Evolutionary conservation across 2,113 vertebrate species (phyloP), one percentile per base, ranked within the genome.

Genomic region (Lamprotornis superbus): DNA sequence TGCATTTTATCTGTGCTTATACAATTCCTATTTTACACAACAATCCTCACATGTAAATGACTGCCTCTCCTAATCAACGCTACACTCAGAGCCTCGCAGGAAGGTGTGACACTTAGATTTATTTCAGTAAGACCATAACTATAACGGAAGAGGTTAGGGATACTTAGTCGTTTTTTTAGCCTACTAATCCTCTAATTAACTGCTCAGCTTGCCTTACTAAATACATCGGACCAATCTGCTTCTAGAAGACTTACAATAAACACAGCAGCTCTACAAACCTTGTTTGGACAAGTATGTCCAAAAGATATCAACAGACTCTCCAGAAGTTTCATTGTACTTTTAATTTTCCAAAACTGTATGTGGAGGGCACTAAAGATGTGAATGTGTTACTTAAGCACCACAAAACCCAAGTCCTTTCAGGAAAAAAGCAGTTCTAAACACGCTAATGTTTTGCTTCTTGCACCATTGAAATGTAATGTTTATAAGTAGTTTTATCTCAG

Each of bases 121-220:
- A 69, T 69, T 95, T 94, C 79, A 77, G 16, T 55, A 95, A 90
- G 23, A 35, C 30, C 47, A 24, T 0, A 61, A 77, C 30, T 53
- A 3, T 15, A 89, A 76, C 0, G 0, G 56, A 93, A 70, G 40
- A 76, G 46, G 85, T 61, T 73, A 94, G 52, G 33, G 78, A 89
- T 67, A 92, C 57, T 89, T 78, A 39, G 10, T 50, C 1, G 5
- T 64, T 91, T 96, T 70, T 77, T 86, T 65, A 67, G 79, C 52
- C 59, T 86, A 52, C 33, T 93, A 94, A 96, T 95, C 82, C 79
- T 55, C 59, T 87, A 86, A 93, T 93, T 83, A 94, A 89, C 75
- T 70, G 55, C 76, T 88, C 64, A 56, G 79, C 52, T 93, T 95
- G 91, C 79, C 39, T 67, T 74, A 65, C 82, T 79, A 95, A 90